A percentile compares a stretch with the other conserved stretches of the same genome.
Conservation (phyloP, 2,797 vertebrate genomes). For the Micromesistius poutassou region DNA sequence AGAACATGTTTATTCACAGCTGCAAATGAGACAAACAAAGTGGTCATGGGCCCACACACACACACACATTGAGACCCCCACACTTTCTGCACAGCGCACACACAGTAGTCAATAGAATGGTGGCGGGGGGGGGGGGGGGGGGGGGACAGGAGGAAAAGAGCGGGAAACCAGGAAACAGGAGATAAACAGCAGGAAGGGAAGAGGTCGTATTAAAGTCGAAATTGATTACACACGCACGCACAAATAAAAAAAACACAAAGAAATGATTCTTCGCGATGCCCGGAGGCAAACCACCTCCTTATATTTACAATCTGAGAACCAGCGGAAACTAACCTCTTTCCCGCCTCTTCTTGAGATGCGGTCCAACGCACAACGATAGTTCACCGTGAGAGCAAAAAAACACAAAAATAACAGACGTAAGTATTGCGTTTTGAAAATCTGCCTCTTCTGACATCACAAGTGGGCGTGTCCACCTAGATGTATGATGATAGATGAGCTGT, state of each 20-base stretch:
- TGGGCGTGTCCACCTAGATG: too few species aligned
- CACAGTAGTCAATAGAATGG: background rate
- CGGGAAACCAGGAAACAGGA: background rate
- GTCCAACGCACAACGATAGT: background rate
- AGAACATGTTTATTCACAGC: constrained; percentile 4
- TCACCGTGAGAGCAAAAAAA: background rate
- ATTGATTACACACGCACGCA: too few species aligned
- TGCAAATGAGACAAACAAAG: background rate
- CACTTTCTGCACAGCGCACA: background rate
- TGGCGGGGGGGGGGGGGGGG: background rate
- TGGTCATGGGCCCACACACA: background rate
- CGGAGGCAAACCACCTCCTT: background rate
- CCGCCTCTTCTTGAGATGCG: background rate
- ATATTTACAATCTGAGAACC: background rate
- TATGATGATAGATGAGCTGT: background rate
- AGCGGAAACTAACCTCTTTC: too few species aligned
- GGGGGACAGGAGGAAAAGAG: too few species aligned
- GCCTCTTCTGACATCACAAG: too few species aligned
- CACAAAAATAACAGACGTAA: background rate
- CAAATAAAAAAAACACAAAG: background rate
- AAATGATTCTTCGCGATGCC: background rate
- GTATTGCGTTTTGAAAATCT: background rate
- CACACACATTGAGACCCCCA: background rate
- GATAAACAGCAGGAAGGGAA: background rate
- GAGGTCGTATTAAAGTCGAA: too few species aligned